These are phyloP conservation scores for Melipona quadrifasciata DNA, from an alignment of 1,140 invertebrate genomes.

Conservation along the genomic window DNA sequence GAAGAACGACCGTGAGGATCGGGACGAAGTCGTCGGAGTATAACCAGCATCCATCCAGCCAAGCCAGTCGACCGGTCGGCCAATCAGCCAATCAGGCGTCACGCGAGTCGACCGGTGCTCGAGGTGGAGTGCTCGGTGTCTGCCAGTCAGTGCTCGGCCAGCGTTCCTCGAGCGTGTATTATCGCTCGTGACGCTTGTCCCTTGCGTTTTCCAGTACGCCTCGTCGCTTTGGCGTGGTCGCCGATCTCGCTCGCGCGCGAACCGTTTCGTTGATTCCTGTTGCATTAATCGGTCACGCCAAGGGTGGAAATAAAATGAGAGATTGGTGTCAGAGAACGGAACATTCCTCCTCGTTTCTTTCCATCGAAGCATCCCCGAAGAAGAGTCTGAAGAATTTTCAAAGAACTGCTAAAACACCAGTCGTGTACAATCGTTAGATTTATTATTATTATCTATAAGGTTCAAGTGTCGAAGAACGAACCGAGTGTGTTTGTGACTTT, in stretches of 20 bases:
- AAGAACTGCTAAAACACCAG: neutral
- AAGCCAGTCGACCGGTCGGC: slow-evolving; percentile 42
- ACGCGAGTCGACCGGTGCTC: slow-evolving; percentile 42
- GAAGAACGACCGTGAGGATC: slow-evolving; percentile 60
- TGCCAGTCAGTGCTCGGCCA: slow-evolving; percentile 48
- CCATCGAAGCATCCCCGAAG: neutral
- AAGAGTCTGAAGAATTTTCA: neutral
- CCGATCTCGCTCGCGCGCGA: neutral
- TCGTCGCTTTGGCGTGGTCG: neutral
- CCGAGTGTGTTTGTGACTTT: slow-evolving; percentile 31
- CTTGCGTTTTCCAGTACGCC: neutral
- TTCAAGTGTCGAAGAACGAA: neutral
- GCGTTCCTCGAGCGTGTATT: slow-evolving; percentile 11
- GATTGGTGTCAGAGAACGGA: neutral
- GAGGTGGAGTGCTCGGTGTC: slow-evolving; percentile 33
- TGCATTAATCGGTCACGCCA: neutral
- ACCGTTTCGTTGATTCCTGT: neutral
- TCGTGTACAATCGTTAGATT: neutral
- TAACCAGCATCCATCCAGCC: slow-evolving; percentile 48
- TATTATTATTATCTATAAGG: neutral
- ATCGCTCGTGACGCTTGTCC: neutral
- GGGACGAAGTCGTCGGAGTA: slow-evolving; percentile 40
- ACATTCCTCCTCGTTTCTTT: neutral
- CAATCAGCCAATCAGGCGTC: slow-evolving; percentile 61
- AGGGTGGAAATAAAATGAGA: neutral